phyloP scores from a whole-genome alignment of 2,888 invertebrate genomes.

The Clunio marinus region DNA sequence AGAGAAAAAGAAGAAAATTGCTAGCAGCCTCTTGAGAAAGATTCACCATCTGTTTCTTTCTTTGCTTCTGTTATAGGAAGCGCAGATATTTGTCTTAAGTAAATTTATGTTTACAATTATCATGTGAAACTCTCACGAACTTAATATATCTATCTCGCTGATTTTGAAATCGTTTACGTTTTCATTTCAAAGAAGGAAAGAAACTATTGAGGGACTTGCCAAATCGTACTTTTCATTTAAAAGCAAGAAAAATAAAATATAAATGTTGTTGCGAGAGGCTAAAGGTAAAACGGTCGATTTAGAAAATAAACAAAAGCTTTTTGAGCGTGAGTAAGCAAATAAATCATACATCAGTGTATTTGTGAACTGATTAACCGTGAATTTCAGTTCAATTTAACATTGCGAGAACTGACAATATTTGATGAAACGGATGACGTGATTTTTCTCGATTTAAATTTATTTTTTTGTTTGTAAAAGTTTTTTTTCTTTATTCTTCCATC shows the following conservation, averaged over 20 bases:
- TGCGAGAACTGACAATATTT: no score
- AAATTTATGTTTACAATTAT: conserved; percentile 1
- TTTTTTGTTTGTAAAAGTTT: no score
- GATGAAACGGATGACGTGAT: no score
- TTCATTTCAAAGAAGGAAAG: not conserved
- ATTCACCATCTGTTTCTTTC: not conserved
- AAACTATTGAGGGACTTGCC: not conserved
- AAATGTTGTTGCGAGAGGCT: not conserved
- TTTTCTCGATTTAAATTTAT: no score
- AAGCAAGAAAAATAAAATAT: not conserved
- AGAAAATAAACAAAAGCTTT: not conserved
- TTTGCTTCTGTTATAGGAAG: not conserved
- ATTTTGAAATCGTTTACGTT: not conserved
- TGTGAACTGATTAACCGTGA: not conserved
- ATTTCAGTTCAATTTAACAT: not conserved
- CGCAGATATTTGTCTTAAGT: not conserved
- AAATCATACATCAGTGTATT: not conserved
- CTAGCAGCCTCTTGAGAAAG: not conserved
- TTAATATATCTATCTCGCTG: not conserved
- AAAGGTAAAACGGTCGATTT: conserved; percentile 1
- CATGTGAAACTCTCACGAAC: not conserved
- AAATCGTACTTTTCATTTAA: not conserved
- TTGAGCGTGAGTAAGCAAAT: not conserved
- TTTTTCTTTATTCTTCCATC: no score
- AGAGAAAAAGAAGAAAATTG: no score